Base-by-base conservation (phyloP, 1,140 invertebrate genomes). In the Polyergus mexicanus region DNA sequence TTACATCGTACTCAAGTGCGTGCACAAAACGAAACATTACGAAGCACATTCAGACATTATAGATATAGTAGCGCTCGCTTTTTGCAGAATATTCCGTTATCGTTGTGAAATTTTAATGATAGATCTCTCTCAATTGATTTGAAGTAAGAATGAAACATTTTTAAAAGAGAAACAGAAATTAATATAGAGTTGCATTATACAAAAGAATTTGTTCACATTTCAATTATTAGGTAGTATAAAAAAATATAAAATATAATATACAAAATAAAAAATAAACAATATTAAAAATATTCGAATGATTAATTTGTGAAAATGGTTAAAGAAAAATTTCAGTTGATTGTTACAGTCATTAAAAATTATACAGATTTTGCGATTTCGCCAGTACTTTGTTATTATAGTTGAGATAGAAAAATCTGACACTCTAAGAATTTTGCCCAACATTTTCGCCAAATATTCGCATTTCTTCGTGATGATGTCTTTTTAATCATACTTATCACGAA, bases 401-500 rank as follows among this genome's bases (percentile, higher is more conserved):
- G 32, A 47, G 13, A 16, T 44, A 62, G n/a, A n/a, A 41, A 77
- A 32, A 7, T 77, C 25, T 32, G 19, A 77, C 11, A 77, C 19
- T 47, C 13, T 65, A 60, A 35, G 47, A 28, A 65, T 69, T 54
- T 32, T 38, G 38, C 35, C 35, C 7, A 47, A 80, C 51, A 44
- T 62, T 83, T 72, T 74, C 25, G 38, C 13, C 66, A 60, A 25
- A 35, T 19, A 44, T 32, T 80, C 35, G 10, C n/a, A 22, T 58
- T 56, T 41, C 22, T 80, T 22, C 10, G 7, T 7, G 51, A 32
- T 11, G 16, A 71, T 62, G 22, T 25, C 56, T 78, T 60, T 78
- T 54, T 76, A 41, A 75, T 75, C 51, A n/a, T 86, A 47, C 84
- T 84, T 54, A 69, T 74, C 65, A 11, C 44, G 44, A 63, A 85